phyloP scores from a whole-genome alignment of 2,888 invertebrate species.

The Germaria angustata region DNA sequence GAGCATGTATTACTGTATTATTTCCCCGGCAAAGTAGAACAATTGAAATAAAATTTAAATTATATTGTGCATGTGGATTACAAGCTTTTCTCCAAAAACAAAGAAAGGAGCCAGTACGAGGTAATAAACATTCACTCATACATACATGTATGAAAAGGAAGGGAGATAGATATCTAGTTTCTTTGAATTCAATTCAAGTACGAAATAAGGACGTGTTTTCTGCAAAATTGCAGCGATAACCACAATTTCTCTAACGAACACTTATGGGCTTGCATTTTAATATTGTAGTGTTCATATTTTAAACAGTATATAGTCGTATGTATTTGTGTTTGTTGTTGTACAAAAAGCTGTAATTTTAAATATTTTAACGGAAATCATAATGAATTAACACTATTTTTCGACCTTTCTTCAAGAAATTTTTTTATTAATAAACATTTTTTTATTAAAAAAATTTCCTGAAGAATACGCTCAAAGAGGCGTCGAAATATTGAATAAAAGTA shows the following conservation, averaged over 20 bases:
- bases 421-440: no score
- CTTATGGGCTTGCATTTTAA: neutral
- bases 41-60: constrained; percentile 36
- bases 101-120: neutral
- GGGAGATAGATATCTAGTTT: constrained; percentile 9
- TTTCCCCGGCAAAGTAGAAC: neutral
- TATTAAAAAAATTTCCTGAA: no score
- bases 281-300: neutral
- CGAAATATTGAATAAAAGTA: no score
- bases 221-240: constrained; percentile 43
- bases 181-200: constrained; percentile 55
- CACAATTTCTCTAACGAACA: constrained; percentile 15
- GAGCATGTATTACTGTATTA: constrained; percentile 3
- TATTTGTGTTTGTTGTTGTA: no score
- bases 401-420: no score
- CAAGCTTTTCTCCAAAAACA: neutral
- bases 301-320: neutral
- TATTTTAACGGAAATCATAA: no score
- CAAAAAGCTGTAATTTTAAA: no score
- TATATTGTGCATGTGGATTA: constrained; percentile 25
- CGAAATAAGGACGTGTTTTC: constrained; percentile 49
- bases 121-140: neutral
- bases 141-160: neutral
- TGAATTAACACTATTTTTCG: no score
- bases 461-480: no score